Percentiles rank a stretch among this genome's conserved stretches.
Conservation (phyloP, 2,113 vertebrate species). For the Callipepla squamata region DNA sequence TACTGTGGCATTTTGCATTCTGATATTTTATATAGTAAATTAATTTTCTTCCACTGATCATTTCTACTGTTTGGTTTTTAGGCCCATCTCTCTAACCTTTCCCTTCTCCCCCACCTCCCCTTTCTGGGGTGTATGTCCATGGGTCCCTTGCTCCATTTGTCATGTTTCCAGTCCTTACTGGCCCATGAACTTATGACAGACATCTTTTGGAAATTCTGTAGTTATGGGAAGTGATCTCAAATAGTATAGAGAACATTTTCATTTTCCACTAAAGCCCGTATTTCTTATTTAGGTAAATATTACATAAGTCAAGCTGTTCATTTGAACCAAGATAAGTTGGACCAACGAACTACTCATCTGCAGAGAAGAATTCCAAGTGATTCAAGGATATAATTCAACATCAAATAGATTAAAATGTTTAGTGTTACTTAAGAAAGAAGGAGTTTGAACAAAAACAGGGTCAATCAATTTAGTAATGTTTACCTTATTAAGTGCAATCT, state of each 20-base stretch:
- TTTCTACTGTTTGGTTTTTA: too few species aligned
- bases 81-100: too few species aligned
- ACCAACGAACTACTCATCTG: background rate
- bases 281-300: background rate
- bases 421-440: background rate
- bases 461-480: slow-evolving; percentile 17
- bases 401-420: background rate
- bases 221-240: background rate
- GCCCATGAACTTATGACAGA: too few species aligned
- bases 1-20: too few species aligned
- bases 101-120: too few species aligned
- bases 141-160: too few species aligned
- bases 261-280: background rate
- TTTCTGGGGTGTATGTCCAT: too few species aligned
- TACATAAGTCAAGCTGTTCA: background rate
- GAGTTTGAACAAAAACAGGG: background rate
- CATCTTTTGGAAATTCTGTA: background rate
- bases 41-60: too few species aligned
- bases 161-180: too few species aligned
- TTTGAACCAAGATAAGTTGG: background rate
- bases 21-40: too few species aligned
- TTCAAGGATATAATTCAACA: background rate
- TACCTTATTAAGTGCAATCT: background rate
- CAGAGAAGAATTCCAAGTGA: background rate
- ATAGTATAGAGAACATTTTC: background rate